These are phyloP conservation scores for Malurus splendens DNA, from an alignment of 2,797 vertebrate species.

Conservation along the genomic window DNA sequence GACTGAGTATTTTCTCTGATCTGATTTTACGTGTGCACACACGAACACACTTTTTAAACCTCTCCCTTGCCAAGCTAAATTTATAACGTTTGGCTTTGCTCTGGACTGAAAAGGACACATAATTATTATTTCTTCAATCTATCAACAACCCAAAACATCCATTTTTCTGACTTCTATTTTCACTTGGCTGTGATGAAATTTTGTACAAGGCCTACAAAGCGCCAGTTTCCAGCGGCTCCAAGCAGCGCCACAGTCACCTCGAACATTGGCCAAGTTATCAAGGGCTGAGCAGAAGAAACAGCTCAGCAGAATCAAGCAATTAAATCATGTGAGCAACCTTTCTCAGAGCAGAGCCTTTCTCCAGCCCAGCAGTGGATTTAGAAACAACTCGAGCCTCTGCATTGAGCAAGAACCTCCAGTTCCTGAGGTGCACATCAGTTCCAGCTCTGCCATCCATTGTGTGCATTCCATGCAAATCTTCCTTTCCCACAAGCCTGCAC, in stretches of 20 bases:
- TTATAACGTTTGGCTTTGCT: not conserved
- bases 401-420: not conserved
- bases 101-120: not conserved
- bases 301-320: not conserved
- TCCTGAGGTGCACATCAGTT: not conserved
- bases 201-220: not conserved
- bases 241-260: not conserved
- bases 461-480: not conserved
- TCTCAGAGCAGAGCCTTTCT: not conserved
- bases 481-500: not conserved
- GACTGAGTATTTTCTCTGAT: not conserved
- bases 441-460: not conserved
- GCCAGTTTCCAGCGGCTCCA: not conserved
- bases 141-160: not conserved
- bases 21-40: not conserved
- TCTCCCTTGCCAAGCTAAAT: not conserved
- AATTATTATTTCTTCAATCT: not conserved
- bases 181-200: not conserved
- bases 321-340: not conserved
- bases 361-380: not conserved
- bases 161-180: not conserved
- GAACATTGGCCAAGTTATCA: too few species aligned
- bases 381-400: not conserved
- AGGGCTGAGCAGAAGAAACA: not conserved
- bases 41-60: not conserved